Conservation (phyloP, 1,140 invertebrate species). For the Philaenus spumarius region DNA sequence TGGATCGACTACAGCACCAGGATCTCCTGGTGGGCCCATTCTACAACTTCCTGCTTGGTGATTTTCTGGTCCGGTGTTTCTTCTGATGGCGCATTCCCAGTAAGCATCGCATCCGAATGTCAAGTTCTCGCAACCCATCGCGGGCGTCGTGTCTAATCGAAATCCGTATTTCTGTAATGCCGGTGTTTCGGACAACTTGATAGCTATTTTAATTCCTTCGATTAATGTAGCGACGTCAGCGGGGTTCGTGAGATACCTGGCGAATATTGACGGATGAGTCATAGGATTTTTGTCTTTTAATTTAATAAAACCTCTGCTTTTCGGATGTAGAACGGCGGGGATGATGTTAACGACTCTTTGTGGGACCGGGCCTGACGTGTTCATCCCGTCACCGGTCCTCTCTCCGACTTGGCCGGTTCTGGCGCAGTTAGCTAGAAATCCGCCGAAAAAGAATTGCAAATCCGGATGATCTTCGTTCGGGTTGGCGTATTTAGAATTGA, state of each 20-base stretch:
- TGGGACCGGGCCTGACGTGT: constrained; percentile 30
- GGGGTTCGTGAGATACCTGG: constrained; percentile 71
- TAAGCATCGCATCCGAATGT: constrained; percentile 69
- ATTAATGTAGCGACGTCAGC: constrained; percentile 66
- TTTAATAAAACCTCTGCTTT: constrained; percentile 68
- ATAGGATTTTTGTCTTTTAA: constrained; percentile 68
- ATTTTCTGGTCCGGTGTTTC: constrained; percentile 72
- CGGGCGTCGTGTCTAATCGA: constrained; percentile 59
- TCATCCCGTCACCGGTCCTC: constrained; percentile 40
- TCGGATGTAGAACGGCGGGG: constrained; percentile 66
- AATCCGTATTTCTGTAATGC: constrained; percentile 64
- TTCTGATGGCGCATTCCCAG: constrained; percentile 70
- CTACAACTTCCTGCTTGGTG: constrained; percentile 77
- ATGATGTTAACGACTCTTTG: constrained; percentile 52
- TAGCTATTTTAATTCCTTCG: constrained; percentile 66
- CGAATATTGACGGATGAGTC: constrained; percentile 72
- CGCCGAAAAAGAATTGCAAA: constrained; percentile 78
- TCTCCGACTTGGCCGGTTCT: constrained; percentile 79
- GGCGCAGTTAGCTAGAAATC: constrained; percentile 73
- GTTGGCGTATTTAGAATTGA: constrained; percentile 74
- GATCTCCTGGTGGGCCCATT: constrained; percentile 65
- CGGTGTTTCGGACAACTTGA: constrained; percentile 56
- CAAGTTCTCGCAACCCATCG: constrained; percentile 61
- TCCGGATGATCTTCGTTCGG: constrained; percentile 70
- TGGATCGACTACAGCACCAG: constrained; percentile 61